A percentile compares a stretch with the other conserved stretches of the same genome.
phyloP scores from a whole-genome alignment of 1,140 invertebrate species.

The Tetramorium alpestre region DNA sequence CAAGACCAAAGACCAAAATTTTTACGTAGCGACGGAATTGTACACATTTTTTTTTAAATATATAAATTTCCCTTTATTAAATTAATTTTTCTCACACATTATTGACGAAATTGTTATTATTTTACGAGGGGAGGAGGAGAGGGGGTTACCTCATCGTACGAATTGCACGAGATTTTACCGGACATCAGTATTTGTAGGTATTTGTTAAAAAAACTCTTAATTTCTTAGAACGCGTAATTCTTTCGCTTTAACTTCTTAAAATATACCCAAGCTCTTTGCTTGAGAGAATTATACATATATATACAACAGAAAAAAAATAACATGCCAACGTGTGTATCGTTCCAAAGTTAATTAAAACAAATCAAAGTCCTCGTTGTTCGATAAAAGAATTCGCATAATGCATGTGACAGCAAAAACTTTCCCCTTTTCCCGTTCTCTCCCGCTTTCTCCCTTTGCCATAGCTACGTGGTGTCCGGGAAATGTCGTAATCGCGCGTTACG shows the following conservation, averaged over 20 bases:
- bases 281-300: neutral
- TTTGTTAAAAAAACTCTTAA: neutral
- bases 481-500: conserved; percentile 32
- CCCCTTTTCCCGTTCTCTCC: too few species aligned
- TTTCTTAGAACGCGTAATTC: neutral
- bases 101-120: neutral
- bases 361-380: neutral
- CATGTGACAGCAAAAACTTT: neutral
- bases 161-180: neutral
- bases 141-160: neutral
- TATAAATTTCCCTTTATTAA: neutral
- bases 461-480: neutral
- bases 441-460: neutral
- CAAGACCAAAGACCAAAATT: neutral
- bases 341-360: neutral
- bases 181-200: neutral
- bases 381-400: neutral
- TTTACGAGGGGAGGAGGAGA: neutral
- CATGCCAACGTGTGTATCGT: neutral
- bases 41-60: neutral
- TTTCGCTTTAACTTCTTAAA: neutral
- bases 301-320: neutral
- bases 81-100: neutral
- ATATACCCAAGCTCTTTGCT: neutral
- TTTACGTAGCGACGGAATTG: too few species aligned